Evolutionary conservation across 1,140 invertebrate species (phyloP).

Genomic region (Pristionchus pacificus): DNA sequence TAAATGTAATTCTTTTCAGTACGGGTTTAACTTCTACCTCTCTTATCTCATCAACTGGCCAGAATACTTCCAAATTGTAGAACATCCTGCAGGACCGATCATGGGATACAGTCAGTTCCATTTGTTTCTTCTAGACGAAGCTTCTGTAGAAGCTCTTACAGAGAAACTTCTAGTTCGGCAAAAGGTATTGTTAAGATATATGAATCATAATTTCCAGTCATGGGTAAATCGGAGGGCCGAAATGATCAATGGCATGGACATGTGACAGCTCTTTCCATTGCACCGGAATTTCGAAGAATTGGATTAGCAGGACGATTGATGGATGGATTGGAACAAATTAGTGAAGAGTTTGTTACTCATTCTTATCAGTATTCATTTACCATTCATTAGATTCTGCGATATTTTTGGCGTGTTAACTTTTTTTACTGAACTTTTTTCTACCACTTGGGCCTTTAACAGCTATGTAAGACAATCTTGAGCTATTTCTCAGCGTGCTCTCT

Average conservation of each 20-base stretch:
- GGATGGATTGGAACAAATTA: slow-evolving; percentile 87
- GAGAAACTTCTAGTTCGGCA: too few species aligned
- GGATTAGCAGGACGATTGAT: slow-evolving; percentile 90
- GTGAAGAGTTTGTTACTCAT: slow-evolving; percentile 95
- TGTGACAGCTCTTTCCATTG: slow-evolving; percentile 93
- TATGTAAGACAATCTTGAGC: too few species aligned
- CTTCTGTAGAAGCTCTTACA: too few species aligned
- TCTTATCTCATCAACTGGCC: slow-evolving; percentile 96
- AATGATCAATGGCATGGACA: slow-evolving; percentile 96
- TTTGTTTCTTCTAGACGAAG: too few species aligned
- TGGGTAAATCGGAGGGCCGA: slow-evolving; percentile 95
- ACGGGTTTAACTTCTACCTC: slow-evolving; percentile 93
- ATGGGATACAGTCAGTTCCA: slow-evolving; percentile 89
- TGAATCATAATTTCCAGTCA: slow-evolving; percentile 68
- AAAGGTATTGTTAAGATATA: slow-evolving; percentile 17
- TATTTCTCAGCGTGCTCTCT: too few species aligned
- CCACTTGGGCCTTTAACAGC: too few species aligned
- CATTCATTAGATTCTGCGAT: too few species aligned
- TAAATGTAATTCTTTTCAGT: slow-evolving; percentile 68
- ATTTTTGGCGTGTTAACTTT: too few species aligned
- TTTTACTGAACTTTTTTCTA: too few species aligned
- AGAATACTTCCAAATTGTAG: slow-evolving; percentile 95
- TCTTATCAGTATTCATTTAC: slow-evolving; percentile 1
- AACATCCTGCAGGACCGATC: slow-evolving; percentile 86
- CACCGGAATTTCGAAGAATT: slow-evolving; percentile 81